A percentile compares a stretch with the other conserved stretches of the same genome.
Conservation (phyloP, 2,113 vertebrate genomes). For the Chunga burmeisteri region DNA sequence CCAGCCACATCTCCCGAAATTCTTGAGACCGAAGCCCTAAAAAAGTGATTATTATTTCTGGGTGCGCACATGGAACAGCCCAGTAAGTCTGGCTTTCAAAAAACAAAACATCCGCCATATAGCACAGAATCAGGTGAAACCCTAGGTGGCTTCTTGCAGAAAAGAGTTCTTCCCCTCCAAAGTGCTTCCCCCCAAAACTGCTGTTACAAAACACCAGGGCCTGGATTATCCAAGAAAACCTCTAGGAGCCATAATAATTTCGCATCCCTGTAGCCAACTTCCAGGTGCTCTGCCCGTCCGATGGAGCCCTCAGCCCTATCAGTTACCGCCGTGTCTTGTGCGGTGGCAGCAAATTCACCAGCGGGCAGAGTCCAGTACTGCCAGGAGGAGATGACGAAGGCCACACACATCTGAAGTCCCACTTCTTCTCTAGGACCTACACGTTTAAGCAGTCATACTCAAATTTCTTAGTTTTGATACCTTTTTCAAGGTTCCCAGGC, state of each 20-base stretch:
- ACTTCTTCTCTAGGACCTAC: not conserved
- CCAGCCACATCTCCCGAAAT: not conserved
- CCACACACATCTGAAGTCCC: not conserved
- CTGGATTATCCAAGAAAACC: not conserved
- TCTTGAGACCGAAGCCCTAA: not conserved
- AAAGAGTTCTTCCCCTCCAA: not conserved
- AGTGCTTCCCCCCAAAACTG: not conserved
- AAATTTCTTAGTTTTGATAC: not conserved
- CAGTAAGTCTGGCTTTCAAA: not conserved
- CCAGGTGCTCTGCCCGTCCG: not conserved
- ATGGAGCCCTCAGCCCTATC: not conserved
- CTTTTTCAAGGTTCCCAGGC: not conserved
- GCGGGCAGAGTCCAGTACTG: not conserved
- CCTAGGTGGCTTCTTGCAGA: not conserved
- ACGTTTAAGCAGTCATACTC: not conserved
- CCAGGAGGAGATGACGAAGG: accelerated
- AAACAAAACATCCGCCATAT: not conserved
- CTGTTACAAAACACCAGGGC: not conserved
- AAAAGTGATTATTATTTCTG: not conserved
- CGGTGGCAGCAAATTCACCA: not conserved
- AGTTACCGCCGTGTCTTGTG: not conserved
- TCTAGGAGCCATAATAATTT: not conserved
- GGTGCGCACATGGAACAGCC: not conserved
- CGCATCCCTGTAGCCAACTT: not conserved
- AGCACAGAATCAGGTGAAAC: not conserved